phyloP scores from a whole-genome alignment of 2,113 vertebrate species.

The Nematolebias whitei region DNA sequence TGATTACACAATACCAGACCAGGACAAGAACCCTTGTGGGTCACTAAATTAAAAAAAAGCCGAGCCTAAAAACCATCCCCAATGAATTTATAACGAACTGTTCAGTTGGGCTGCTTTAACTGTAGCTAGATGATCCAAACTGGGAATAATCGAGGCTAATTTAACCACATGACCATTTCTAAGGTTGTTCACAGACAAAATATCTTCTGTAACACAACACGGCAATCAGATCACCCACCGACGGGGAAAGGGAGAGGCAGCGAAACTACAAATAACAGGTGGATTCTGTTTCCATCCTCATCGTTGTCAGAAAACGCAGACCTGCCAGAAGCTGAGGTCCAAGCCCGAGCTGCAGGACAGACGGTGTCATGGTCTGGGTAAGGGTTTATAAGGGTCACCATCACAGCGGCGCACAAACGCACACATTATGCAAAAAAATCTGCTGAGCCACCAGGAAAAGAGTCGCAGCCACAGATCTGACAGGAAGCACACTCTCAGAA shows the following conservation, averaged over 20 bases:
- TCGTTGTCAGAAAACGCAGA: conserved; percentile 17
- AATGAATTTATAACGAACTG: neutral
- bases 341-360: conserved; percentile 19
- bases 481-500: conserved; percentile 46
- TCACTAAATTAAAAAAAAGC: neutral
- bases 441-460: conserved; percentile 57
- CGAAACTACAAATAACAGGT: neutral
- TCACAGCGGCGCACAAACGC: neutral
- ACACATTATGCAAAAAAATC: conserved; percentile 29
- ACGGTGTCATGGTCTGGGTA: conserved; percentile 28
- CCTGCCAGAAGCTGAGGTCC: conserved; percentile 16
- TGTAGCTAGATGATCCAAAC: neutral
- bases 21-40: neutral
- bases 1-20: conserved; percentile 32
- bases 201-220: neutral
- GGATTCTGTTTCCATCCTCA: neutral
- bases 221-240: neutral
- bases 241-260: neutral
- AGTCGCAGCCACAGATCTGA: conserved; percentile 42
- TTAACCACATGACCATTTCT: neutral
- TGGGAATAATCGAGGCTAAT: neutral
- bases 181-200: neutral
- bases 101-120: no score
- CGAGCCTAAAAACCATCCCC: neutral
- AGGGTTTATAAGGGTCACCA: conserved; percentile 38